A percentile compares a stretch with the other conserved stretches of the same genome.
Evolutionary conservation across 92 coral and sea anemone species (phyloP).

Genomic region (Epizoanthus rinbou): DNA sequence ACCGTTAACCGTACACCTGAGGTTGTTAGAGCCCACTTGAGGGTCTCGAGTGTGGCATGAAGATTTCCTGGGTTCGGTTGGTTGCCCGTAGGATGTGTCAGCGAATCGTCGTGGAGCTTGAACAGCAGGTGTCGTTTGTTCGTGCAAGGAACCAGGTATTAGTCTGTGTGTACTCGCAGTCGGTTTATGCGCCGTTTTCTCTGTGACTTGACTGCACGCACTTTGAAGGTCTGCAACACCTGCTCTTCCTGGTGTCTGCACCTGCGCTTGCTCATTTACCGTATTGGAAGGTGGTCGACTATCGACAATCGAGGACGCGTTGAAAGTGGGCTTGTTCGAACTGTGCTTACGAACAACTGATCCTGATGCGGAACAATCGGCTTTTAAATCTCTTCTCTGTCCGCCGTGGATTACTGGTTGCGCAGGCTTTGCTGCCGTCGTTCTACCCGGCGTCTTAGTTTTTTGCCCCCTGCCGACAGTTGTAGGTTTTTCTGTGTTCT

Average conservation of each 20-base stretch:
- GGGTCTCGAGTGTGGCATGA: not conserved
- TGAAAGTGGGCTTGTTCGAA: not conserved
- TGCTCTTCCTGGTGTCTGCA: not conserved
- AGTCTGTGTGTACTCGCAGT: too few relatives aligned
- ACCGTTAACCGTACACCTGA: not conserved
- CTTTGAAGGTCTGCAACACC: not conserved
- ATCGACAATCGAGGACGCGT: not conserved
- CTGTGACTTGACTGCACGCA: not conserved
- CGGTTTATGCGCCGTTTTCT: not conserved
- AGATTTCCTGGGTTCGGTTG: not conserved
- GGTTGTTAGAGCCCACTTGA: not conserved
- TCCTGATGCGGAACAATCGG: not conserved
- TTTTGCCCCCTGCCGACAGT: not conserved
- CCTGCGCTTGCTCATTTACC: not conserved
- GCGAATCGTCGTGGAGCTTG: not conserved
- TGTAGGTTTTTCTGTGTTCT: conserved; percentile 5
- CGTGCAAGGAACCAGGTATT: not conserved
- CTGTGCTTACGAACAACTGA: not conserved
- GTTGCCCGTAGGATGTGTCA: not conserved
- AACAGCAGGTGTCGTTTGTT: not conserved
- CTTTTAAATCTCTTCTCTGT: not conserved
- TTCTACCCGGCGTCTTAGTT: not conserved
- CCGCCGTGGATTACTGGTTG: not conserved
- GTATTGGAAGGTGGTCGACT: not conserved
- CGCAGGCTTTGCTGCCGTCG: not conserved